These are phyloP conservation scores for Bugulina stolonifera DNA, from an alignment of 2,888 invertebrate genomes.

Conservation along the genomic window DNA sequence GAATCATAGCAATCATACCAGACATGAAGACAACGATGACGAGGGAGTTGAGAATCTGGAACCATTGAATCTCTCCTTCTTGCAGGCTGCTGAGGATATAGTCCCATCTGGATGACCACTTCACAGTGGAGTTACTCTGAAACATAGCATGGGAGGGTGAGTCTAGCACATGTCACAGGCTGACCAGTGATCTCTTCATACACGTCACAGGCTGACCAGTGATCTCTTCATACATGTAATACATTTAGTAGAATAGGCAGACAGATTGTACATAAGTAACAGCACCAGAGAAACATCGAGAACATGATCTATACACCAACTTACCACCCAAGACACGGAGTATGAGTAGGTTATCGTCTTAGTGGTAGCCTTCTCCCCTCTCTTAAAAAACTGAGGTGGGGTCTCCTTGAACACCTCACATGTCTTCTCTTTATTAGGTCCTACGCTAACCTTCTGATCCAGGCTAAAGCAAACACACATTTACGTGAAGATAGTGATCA, in stretches of 20 bases:
- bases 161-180: no score
- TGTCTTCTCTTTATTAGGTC: background rate
- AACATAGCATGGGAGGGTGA: background rate
- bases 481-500: no score
- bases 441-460: background rate
- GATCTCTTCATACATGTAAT: no score
- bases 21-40: slow-evolving; percentile 94
- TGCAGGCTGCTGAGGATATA: slow-evolving; percentile 97
- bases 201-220: no score
- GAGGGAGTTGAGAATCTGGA: slow-evolving; percentile 86
- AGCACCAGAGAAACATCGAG: background rate
- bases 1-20: slow-evolving; percentile 99
- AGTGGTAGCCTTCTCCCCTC: slow-evolving; percentile 31
- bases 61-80: slow-evolving; percentile 98
- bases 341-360: slow-evolving; percentile 75
- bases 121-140: slow-evolving; percentile 57
- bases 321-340: slow-evolving; percentile 70
- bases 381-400: background rate
- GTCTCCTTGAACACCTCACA: background rate
- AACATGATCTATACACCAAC: slow-evolving; percentile 32
- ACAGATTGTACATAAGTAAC: background rate
- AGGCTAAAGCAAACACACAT: slow-evolving; percentile 3
- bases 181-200: no score
- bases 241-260: background rate
- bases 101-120: slow-evolving; percentile 99